Percentiles rank a stretch among this genome's conserved stretches.
These are phyloP conservation scores for Nannoperca australis DNA, from an alignment of 2,797 vertebrate genomes.

Conservation along the genomic window DNA sequence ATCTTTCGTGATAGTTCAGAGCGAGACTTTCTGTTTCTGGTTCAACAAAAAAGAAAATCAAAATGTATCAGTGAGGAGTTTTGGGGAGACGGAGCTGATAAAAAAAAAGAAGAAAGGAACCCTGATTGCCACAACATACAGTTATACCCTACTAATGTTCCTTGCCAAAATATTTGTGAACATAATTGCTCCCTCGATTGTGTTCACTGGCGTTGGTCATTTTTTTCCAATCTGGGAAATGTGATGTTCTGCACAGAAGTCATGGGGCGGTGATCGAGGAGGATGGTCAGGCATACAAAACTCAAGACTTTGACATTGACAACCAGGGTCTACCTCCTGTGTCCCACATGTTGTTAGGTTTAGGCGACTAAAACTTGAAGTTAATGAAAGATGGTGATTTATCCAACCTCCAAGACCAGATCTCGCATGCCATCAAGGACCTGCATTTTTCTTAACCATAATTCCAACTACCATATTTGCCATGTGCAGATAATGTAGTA, in stretches of 20 bases:
- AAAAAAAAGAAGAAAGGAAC: too few species aligned
- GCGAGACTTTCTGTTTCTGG: too few species aligned
- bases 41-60: too few species aligned
- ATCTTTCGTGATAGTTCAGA: too few species aligned
- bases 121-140: too few species aligned
- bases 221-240: too few species aligned
- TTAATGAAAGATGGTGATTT: neutral
- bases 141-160: too few species aligned
- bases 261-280: neutral
- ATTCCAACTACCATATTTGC: neutral
- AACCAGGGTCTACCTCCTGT: neutral
- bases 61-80: too few species aligned
- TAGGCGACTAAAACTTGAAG: neutral
- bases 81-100: too few species aligned
- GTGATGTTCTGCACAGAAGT: neutral
- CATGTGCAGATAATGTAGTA: neutral
- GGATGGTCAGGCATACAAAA: neutral
- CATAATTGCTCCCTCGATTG: too few species aligned
- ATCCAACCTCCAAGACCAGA: neutral
- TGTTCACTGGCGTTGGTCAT: neutral
- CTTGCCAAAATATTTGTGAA: too few species aligned
- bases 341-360: neutral
- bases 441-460: neutral
- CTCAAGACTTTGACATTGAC: neutral
- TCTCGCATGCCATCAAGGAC: neutral